phyloP scores from a whole-genome alignment of 1,140 invertebrate genomes.

The Drosophila santomea region DNA sequence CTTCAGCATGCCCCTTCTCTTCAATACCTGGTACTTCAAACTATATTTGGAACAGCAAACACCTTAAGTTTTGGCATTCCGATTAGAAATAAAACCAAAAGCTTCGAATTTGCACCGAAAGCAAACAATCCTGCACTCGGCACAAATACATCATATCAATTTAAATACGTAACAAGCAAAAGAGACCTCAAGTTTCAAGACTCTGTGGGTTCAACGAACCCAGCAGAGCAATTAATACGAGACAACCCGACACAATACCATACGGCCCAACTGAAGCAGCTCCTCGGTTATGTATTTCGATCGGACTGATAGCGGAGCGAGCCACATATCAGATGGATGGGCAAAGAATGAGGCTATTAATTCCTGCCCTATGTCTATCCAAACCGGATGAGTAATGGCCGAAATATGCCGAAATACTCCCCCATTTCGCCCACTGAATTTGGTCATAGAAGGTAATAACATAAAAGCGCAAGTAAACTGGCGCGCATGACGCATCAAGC shows the following conservation, averaged over 20 bases:
- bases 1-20: background rate
- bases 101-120: slow-evolving; percentile 21
- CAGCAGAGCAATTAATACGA: slow-evolving; percentile 35
- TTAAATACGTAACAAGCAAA: slow-evolving; percentile 51
- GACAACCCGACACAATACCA: slow-evolving; percentile 23
- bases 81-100: slow-evolving; percentile 23
- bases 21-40: background rate
- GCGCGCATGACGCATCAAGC: slow-evolving; percentile 72
- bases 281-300: slow-evolving; percentile 42
- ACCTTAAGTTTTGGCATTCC: slow-evolving; percentile 8
- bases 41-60: background rate
- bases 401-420: slow-evolving; percentile 48
- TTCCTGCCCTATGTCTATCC: slow-evolving; percentile 59
- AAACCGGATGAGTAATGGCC: slow-evolving; percentile 71
- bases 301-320: slow-evolving; percentile 31
- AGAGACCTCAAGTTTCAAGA: slow-evolving; percentile 53
- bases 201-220: slow-evolving; percentile 47
- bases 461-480: slow-evolving; percentile 77
- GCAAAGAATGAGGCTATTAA: slow-evolving; percentile 39
- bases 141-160: slow-evolving; percentile 34
- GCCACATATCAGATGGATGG: slow-evolving; percentile 18
- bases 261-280: slow-evolving; percentile 30
- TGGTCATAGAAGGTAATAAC: slow-evolving; percentile 15
- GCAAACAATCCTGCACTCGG: slow-evolving; percentile 7
- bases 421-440: slow-evolving; percentile 7